Evolutionary conservation across 2,113 vertebrate species (phyloP), one percentile per base, ranked within the genome.

Genomic region (Thunnus maccoyii): DNA sequence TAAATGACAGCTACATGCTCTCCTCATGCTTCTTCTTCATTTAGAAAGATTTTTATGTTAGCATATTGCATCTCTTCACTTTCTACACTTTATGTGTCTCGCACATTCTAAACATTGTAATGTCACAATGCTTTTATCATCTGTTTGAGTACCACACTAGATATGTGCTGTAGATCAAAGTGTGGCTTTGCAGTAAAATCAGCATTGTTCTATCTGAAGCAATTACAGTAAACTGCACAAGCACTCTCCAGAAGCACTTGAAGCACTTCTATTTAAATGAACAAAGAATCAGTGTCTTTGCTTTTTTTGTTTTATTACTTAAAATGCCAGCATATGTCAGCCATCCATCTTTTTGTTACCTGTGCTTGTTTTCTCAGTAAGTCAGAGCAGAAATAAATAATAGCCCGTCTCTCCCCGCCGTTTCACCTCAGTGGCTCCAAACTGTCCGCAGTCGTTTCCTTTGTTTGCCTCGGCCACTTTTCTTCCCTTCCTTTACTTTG

Each of bases 321-420:
- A 32, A 83, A 87, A 83, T 14, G 13, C 41, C 63, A 48, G 57
- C 41, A 30, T 32, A 62, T 65, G 78, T 73, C 66, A 76, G 66
- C 58, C 79, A 87, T 85, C 70, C 32, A 30, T 91, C 83, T 86
- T 81, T 86, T 25, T 76, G 65, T 48, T 69, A 66, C 61, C 62
- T 65, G 44, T 61, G 58, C 80, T 87, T 73, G 70, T 89, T 91
- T 87, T 77, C 62, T 74, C 67, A 72, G 51, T 30, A 48, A 84
- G 71, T 88, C 47, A 58, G 73, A 85, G 63, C 47, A 44, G 36
- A 63, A 68, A 85, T 80, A 86, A 89, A 57, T 85, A 89, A 93
- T 89, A 76, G 60, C 69, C 54, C 16, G 14, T 30, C 69, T 85
- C 57, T 48, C n/a, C 41, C 58, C 2, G 27, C 71, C 36, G 76